Evolutionary conservation across 2,113 vertebrate species (phyloP).

Genomic region (Tyrannus savana): DNA sequence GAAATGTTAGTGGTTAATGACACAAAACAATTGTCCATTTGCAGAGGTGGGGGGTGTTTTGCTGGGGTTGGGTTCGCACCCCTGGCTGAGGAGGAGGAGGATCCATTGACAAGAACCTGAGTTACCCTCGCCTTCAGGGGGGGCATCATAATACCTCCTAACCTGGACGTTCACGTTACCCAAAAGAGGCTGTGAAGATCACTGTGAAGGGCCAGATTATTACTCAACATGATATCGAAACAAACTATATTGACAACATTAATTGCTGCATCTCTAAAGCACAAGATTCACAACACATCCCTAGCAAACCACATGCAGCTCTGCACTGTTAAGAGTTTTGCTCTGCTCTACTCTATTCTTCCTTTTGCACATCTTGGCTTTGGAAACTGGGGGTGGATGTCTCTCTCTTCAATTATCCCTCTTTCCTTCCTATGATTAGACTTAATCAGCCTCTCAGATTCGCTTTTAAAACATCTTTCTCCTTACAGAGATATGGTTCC

Average conservation of each 20-base stretch:
- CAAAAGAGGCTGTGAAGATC: not conserved
- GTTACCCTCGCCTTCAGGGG: not conserved
- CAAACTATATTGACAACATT: not conserved
- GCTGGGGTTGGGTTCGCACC: rapidly evolving
- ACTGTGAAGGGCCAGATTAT: not conserved
- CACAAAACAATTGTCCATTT: not conserved
- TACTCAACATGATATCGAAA: not conserved
- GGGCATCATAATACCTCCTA: not conserved
- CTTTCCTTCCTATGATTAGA: not conserved
- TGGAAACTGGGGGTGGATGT: not conserved
- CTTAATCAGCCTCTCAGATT: not conserved
- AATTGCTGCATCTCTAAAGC: not conserved
- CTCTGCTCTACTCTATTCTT: not conserved
- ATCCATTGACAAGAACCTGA: not conserved
- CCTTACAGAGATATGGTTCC: not conserved
- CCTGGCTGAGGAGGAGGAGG: rapidly evolving
- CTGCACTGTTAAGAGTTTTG: not conserved
- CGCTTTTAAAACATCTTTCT: not conserved
- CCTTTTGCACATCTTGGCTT: not conserved
- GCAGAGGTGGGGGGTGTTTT: not conserved
- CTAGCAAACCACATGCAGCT: not conserved
- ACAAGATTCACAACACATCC: not conserved
- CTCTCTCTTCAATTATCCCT: not conserved
- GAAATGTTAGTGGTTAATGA: not conserved
- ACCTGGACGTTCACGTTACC: not conserved